Conservation (phyloP, 1,140 invertebrate species). For the Neocloeon triangulifer region DNA sequence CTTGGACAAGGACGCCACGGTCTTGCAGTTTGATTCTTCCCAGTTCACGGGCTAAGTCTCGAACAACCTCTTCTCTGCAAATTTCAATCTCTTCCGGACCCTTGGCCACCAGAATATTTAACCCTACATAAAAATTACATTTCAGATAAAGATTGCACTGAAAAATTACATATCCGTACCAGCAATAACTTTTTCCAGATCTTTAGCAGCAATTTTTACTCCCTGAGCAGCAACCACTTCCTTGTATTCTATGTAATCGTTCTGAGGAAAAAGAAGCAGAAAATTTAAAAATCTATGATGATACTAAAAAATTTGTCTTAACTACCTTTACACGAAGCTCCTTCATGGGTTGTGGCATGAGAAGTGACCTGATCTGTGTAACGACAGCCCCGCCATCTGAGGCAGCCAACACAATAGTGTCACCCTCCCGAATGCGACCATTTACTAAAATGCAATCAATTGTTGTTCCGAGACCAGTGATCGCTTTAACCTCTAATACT, state of each 20-base stretch:
- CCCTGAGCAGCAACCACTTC: slow-evolving; percentile 91
- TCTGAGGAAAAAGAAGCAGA: slow-evolving; percentile 35
- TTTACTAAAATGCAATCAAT: slow-evolving; percentile 98
- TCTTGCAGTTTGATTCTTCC: slow-evolving; percentile 79
- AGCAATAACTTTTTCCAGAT: slow-evolving; percentile 93
- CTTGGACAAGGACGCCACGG: slow-evolving; percentile 94
- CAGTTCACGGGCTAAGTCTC: slow-evolving; percentile 66
- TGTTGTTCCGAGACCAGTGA: slow-evolving; percentile 92
- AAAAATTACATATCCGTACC: slow-evolving; percentile 20
- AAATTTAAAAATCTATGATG: slow-evolving; percentile 7
- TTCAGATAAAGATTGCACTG: slow-evolving; percentile 1
- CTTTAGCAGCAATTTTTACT: slow-evolving; percentile 94
- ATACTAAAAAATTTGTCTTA: too few relatives aligned
- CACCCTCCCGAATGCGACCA: slow-evolving; percentile 75
- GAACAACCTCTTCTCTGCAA: slow-evolving; percentile 53
- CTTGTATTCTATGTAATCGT: slow-evolving; percentile 87
- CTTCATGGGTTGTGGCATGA: slow-evolving; percentile 95
- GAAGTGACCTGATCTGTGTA: slow-evolving; percentile 86
- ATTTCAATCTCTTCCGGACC: slow-evolving; percentile 87
- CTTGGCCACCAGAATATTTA: slow-evolving; percentile 72
- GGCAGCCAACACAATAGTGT: slow-evolving; percentile 86
- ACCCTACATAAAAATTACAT: slow-evolving; percentile 20
- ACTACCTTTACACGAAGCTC: slow-evolving; percentile 88
- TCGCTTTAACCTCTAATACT: slow-evolving; percentile 97
- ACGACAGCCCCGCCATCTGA: slow-evolving; percentile 96